Evolutionary conservation across 2,113 vertebrate genomes (phyloP), one percentile per base, ranked within the genome.

Genomic region (Eonycteris spelaea): DNA sequence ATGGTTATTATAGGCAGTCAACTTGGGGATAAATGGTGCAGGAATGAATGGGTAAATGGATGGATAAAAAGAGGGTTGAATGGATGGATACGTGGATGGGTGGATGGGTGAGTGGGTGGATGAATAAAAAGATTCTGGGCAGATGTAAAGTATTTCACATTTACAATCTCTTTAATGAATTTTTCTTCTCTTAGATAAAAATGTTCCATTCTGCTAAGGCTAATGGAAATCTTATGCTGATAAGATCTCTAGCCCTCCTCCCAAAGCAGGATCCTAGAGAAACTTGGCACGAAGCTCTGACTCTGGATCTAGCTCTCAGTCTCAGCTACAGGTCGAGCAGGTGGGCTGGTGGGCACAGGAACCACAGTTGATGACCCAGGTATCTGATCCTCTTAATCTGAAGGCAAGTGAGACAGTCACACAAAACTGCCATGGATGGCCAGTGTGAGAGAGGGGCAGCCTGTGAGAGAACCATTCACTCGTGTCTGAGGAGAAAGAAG

Each of bases 151-250:
- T 19, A n/a, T 38, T 43, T 53, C 55, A 73, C 28, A 45, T 63
- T 67, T 67, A 24, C 45, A 73, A 67, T 91, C 8, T 28, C 48
- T 65, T 92, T 51, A 26, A 43, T 85, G n/a, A 22, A 6, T 28
- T 77, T 84, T 68, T 87, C 88, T 83, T 18, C 35, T 57, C 59
- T 91, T 73, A n/a, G 61, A 88, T 95, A n/a, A 61, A 18, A 74
- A 19, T 14, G 45, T 59, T 67, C 53, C 65, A 87, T 59, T 26
- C n/a, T 35, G 53, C 1, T 7, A 33, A 53, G 70, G 11, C 40
- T 68, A 43, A 45, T n/a, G 35, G 30, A 71, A 59, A 77, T 74
- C 63, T 91, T 38, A 30, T n/a, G 26, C 21, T 51, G 55, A 70
- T 86, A 22, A 22, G 3, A 55, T 15, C 43, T 6, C 11, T 11